Base-by-base conservation (phyloP, 2,797 vertebrate genomes). In the Xenentodon cancila region DNA sequence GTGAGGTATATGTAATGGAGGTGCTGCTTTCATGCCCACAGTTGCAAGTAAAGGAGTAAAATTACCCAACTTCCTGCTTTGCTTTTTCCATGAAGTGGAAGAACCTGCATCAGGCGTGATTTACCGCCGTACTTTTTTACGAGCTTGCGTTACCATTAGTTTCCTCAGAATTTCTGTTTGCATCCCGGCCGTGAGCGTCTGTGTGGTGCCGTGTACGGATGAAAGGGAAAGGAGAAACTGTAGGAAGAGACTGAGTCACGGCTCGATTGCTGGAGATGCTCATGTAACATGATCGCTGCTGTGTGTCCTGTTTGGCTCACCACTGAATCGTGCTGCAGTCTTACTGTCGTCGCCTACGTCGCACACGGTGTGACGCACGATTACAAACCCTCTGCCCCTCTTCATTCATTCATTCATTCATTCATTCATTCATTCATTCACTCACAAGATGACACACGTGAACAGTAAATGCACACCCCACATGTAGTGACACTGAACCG, bases 201-300 rank as follows among this genome's bases (percentile, higher is more conserved):
- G 21, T 11, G 25, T 1, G n/a, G 9, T 55, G 70, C 63, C 32
- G 1, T 59, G 58, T 64, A 46, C 0, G 5, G n/a, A 51, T 30
- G 48, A 72, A 43, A 59, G n/a, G 8, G 32, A 40, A 34, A 45
- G 47, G 18, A 30, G 52, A 40, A 55, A 46, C 48, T 15, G 32
- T 18, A 32, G 48, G 32, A 74, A 71, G 59, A 22, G 54, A 25
- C 25, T 21, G 77, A 84, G 58, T 72, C 58, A 63, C 37, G 67
- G 71, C 43, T 79, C 71, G 71, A 46, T 73, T 73, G 65, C 48
- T 43, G 63, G 64, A 64, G 42, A 61, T 32, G 49, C 67, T 78
- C 73, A 68, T 63, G 70, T 74, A 75, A 83, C 55, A n/a, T 18
- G 44, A 84, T 59, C 79, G 25, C 3, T 25, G 25, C 25, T 25